These are phyloP conservation scores for Channa maculata DNA, from an alignment of 2,113 vertebrate species.

Conservation along the genomic window DNA sequence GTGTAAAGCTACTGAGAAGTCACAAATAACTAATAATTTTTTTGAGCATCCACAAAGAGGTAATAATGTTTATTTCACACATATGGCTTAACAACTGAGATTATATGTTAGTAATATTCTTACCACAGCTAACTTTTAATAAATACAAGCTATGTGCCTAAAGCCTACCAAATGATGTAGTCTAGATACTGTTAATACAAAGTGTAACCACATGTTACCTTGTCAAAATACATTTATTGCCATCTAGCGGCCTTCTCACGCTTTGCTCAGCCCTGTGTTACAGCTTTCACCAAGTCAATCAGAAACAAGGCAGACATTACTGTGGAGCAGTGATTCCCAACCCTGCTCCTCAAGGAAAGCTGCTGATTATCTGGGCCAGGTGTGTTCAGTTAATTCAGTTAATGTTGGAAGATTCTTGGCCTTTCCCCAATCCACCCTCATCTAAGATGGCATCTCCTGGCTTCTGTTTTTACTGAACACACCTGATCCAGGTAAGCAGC, in stretches of 20 bases:
- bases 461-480: no score
- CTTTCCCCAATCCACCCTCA: no score
- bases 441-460: no score
- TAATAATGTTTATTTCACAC: not conserved
- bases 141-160: no score
- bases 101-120: not conserved
- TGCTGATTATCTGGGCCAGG: no score
- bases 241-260: constrained; percentile 53
- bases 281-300: not conserved
- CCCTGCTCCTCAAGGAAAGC: no score
- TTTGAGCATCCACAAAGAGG: not conserved
- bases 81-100: not conserved
- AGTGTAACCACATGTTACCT: not conserved
- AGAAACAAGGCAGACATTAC: not conserved
- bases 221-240: constrained; percentile 44
- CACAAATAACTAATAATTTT: not conserved
- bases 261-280: not conserved
- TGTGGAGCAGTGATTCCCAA: no score
- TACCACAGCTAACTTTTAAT: not conserved
- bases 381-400: no score
- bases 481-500: no score
- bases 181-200: no score
- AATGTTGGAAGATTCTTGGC: no score
- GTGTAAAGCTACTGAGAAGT: not conserved
- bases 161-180: not conserved